Evolutionary conservation across 1,140 invertebrate species (phyloP).

Genomic region (Drosophila guanche): DNA sequence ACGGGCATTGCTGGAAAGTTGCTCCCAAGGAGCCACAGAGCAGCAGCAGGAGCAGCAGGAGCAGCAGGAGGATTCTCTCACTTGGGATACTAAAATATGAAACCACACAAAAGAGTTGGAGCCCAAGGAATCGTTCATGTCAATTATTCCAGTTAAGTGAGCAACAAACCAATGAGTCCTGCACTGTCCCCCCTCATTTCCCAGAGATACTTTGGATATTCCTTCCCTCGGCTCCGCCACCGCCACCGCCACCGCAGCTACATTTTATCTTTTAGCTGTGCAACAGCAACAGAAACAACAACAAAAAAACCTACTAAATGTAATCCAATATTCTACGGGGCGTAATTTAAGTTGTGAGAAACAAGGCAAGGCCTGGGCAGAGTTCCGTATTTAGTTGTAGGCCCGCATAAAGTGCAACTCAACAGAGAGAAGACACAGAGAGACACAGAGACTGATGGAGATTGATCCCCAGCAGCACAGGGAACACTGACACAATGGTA

Average conservation of each 20-base stretch:
- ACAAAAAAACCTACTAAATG: conserved; percentile 41
- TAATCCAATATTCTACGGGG: conserved; percentile 42
- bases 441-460: conserved; percentile 13
- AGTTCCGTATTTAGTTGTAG: neutral
- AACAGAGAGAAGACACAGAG: neutral
- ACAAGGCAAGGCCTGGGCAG: neutral
- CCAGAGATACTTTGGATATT: too few species aligned
- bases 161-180: conserved; percentile 72
- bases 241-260: conserved; percentile 3
- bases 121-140: conserved; percentile 79
- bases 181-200: too few species aligned
- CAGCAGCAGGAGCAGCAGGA: too few species aligned
- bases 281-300: neutral
- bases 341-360: conserved; percentile 60
- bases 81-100: conserved; percentile 69
- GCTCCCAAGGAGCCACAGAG: conserved; percentile 57
- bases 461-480: too few species aligned
- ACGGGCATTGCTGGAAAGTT: too few species aligned
- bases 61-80: conserved; percentile 31
- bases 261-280: conserved; percentile 45
- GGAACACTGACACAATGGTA: conserved; percentile 39
- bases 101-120: conserved; percentile 79
- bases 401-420: conserved; percentile 63
- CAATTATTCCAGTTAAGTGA: conserved; percentile 83
- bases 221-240: too few species aligned